These are phyloP conservation scores for Hydropsyche tenuis DNA, from an alignment of 1,140 invertebrate genomes.

Conservation along the genomic window DNA sequence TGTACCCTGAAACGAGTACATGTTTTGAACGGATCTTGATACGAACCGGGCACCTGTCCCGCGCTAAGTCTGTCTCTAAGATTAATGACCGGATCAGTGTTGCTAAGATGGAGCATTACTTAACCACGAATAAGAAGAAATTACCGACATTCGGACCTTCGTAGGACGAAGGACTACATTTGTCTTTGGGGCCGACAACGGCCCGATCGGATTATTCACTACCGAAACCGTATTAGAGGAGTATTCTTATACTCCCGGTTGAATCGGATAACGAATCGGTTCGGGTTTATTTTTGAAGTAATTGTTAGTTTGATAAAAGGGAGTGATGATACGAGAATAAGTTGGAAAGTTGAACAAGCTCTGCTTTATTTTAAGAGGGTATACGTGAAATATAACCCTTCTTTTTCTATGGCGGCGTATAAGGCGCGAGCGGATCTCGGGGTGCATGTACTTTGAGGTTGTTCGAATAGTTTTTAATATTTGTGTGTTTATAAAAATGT, in stretches of 20 bases:
- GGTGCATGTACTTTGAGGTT: not conserved
- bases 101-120: constrained; percentile 39
- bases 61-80: constrained; percentile 34
- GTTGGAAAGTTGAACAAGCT: constrained; percentile 5
- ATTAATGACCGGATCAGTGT: constrained; percentile 40
- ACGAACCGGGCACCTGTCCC: constrained; percentile 35
- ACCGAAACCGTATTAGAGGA: not conserved
- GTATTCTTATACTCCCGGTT: constrained; percentile 11
- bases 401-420: not conserved
- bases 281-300: no score
- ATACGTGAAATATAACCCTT: constrained; percentile 11
- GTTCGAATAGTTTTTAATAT: not conserved
- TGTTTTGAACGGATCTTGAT: constrained; percentile 35
- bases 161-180: constrained; percentile 21
- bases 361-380: not conserved
- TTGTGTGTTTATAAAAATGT: not conserved
- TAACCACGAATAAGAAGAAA: constrained; percentile 37
- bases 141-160: constrained; percentile 29
- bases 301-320: no score
- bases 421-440: not conserved
- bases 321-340: constrained; percentile 1
- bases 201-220: constrained; percentile 27
- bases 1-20: constrained; percentile 23
- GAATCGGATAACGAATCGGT: no score
- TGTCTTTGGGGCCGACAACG: constrained; percentile 25